Conservation (phyloP, 1,140 invertebrate genomes). For the Saccostrea echinata region DNA sequence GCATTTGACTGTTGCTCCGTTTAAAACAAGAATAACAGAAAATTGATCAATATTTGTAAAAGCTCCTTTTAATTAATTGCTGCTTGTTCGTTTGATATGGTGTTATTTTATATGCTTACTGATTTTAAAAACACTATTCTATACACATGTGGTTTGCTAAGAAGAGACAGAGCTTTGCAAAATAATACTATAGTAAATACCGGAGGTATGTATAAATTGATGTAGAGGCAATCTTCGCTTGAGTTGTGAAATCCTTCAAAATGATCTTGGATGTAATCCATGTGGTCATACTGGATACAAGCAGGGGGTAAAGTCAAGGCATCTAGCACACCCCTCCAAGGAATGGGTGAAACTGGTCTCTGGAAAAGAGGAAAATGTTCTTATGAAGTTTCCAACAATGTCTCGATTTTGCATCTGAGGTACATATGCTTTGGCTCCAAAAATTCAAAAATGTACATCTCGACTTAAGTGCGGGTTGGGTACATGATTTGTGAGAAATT, state of each 20-base stretch:
- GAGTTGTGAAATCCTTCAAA: conserved; percentile 71
- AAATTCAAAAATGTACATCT: not conserved
- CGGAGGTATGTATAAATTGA: conserved; percentile 76
- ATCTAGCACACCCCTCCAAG: conserved; percentile 63
- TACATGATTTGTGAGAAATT: no score
- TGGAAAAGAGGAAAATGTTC: conserved; percentile 26
- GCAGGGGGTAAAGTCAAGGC: conserved; percentile 67
- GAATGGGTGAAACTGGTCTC: conserved; percentile 63
- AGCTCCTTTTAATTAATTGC: not conserved
- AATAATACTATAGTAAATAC: conserved; percentile 56
- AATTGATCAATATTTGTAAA: not conserved
- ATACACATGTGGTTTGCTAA: no score
- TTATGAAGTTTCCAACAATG: not conserved
- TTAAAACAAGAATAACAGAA: not conserved
- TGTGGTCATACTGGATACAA: conserved; percentile 68
- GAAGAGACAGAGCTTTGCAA: no score
- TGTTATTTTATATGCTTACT: no score
- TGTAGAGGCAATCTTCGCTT: conserved; percentile 78
- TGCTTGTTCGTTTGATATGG: not conserved
- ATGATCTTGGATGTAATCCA: conserved; percentile 71
- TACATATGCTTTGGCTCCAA: not conserved
- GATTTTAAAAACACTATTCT: no score
- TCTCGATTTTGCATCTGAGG: not conserved
- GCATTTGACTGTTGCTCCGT: not conserved
- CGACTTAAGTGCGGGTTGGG: no score